Base-by-base conservation (phyloP, 53 echinoderm and acorn worm genomes). In the Actinopyga echinites region DNA sequence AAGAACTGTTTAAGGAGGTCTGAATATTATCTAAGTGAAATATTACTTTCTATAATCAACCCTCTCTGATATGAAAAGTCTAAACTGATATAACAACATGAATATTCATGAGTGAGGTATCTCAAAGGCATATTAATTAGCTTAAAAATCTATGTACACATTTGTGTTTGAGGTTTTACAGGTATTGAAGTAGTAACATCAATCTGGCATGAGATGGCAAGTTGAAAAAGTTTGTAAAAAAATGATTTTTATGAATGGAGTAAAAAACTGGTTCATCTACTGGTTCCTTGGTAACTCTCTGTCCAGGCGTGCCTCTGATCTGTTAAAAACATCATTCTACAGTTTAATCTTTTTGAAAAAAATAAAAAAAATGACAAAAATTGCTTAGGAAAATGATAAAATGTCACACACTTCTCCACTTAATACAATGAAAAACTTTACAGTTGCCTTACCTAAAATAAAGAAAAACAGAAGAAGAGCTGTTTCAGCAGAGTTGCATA, bases 331-430 rank as follows among this genome's bases (percentile, higher is more conserved):
- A 49, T 49, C 49, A 49, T 49, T 15, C 49, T 15, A 49, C 49
- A 49, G 13, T 49, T 15, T 49, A 13, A 49, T 49, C n/a, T 49
- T 49, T 49, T 49, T 49, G 49, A 49, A 49, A 49, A 49, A 49
- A 49, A 49, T 15, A 31, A 40, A 21, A 40, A 40, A 42, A 69
- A 8, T 13, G 22, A 75, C 8, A 17, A 75, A 75, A 75, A 75
- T 38, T 42, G 77, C 55, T 75, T 75, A 75, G 53, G 77, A 80
- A 80, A 80, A 80, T 60, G 62, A 80, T 60, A 61, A 80, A 80
- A 80, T 60, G 36, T 80, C 80, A 80, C 80, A 80, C 80, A 80
- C 80, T 80, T 80, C 62, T 80, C 80, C 62, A 77, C 77, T 80
- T 58, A 61, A 38, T 60, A 60, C 59, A 58, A 80, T 60, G 59